Base-by-base conservation (phyloP, 2,797 vertebrate species). In the Myotis findleyi region DNA sequence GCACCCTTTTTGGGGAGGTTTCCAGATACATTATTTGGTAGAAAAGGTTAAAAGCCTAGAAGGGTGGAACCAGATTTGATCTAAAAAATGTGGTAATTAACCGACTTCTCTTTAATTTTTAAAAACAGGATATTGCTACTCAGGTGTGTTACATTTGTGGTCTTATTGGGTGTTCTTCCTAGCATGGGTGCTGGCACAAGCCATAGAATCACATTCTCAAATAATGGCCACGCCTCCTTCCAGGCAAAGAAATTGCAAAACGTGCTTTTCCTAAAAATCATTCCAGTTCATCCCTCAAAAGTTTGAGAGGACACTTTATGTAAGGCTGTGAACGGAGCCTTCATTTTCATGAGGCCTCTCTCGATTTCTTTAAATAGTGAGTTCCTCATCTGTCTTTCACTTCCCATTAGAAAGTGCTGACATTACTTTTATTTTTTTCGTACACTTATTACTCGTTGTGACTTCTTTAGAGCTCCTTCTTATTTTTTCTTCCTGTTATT, bases 101-200 rank as follows among this genome's bases (percentile, higher is more conserved):
- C 91, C 81, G 64, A 82, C 51, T 44, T 93, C 53, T 93, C 53
- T 97, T 92, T 57, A 96, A 88, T 83, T 93, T 96, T 95, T 73
- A 83, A 97, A 97, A 97, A 96, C 96, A 97, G 97, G 97, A 96
- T 97, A 97, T 96, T 84, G 82, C 62, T 94, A 33, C 23, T 96
- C 93, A 97, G 94, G 93, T 97, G 89, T 94, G 95, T 71, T 95
- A 84, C 21, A 87, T 33, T 96, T 97, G 97, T 95, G 96, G 95
- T 97, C 87, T 93, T 47, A 59, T 12, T 68, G 73, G 81, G 85
- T 94, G 82, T 89, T 86, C 77, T 96, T 55, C 64, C 73, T 66
- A 86, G 82, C 38, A 21, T 20, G 20, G 0, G 41, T 36, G 73
- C n/a, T 75, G 68, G 81, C 76, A 72, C 5, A 11, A 87, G 30